Evolutionary conservation across 2,113 vertebrate genomes (phyloP), one percentile per base, ranked within the genome.

Genomic region (Manacus vitellinus): DNA sequence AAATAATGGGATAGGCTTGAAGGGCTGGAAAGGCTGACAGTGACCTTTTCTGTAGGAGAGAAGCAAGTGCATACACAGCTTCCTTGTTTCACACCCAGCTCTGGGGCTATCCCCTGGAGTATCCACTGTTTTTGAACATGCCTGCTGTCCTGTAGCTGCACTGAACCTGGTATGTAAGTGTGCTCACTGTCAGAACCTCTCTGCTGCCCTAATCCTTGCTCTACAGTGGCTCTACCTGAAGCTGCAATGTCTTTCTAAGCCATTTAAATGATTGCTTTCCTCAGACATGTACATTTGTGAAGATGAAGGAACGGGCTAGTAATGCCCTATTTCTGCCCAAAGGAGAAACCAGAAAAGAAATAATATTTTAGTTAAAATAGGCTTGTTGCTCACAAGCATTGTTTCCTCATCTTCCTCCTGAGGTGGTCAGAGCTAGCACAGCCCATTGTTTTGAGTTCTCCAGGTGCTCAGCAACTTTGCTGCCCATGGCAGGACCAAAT

Each of bases 361-460:
- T 41, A 52, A 3, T 41, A 35, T 52, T 68, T 95, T 56, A 63
- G 7, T 21, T 52, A 65, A 71, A 92, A 47, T 19, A 58, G 52
- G 30, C 31, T 82, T 79, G 28, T 54, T 56, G 41, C 58, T 92
- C 41, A 59, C 54, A 52, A 65, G 55, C 61, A 39, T 67, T 84
- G 47, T 78, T 65, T 75, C 31, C 44, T 15, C 2, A 5, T 68
- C 17, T 89, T 94, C 91, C 54, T 72, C 44, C 52, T 0, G 0
- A 54, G 67, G 52, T n/a, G 31, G 31, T 54, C 30, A 75, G 39
- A 67, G 72, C 70, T 71, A 30, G 44, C 68, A 41, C 43, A 77
- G 63, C 28, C 56, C 55, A 95, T 90, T 94, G 84, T 82, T 94
- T 55, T 39, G 58, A 80, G 72, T 33, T 74, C 33, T 62, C 62